Evolutionary conservation across 2,113 vertebrate species (phyloP), one percentile per base, ranked within the genome.

Genomic region (Apistogramma diplotaenia): DNA sequence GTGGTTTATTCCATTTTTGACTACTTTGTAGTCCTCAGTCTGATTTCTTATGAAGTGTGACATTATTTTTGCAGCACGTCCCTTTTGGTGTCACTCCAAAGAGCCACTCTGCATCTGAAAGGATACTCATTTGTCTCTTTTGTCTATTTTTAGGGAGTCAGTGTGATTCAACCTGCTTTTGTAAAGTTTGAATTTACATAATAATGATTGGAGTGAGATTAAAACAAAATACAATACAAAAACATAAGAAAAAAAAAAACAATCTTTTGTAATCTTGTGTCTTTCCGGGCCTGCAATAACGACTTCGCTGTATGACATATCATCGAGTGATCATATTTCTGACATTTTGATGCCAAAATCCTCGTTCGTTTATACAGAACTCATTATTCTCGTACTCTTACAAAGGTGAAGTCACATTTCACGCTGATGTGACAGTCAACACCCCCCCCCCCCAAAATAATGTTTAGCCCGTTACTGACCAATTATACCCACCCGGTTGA

Each of bases 1-100:
- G 89, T 89, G 92, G 85, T 89, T 89, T 84, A 89, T 92, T 93
- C 82, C 15, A 8, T 86, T 91, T 89, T 81, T 89, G 91, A 93
- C 89, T 78, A 89, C 94, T 94, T 93, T 93, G 89, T 90, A 87
- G 84, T 90, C 84, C 49, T 84, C 88, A 81, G 65, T 93, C 85
- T 86, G 92, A 93, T 91, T 92, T 88, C 85, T 87, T 91, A 62
- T 86, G 91, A 93, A 93, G 92, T 94, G 59, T 83, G 91, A 89
- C 85, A 51, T 91, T 89, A 81, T 91, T 86, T 91, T 90, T 85
- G 81, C 87, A 83, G 87, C 87, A 65, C 83, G 88, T 91, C 89
- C 91, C 89, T 88, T 82, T 88, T 84, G 86, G 87, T 93, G 89
- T 93, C 90, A 91, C 89, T 91, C 91, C 78, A 89, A 92, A 91